Evolutionary conservation across 2,113 vertebrate genomes (phyloP), one percentile per base, ranked within the genome.

Genomic region (Clinocottus analis): DNA sequence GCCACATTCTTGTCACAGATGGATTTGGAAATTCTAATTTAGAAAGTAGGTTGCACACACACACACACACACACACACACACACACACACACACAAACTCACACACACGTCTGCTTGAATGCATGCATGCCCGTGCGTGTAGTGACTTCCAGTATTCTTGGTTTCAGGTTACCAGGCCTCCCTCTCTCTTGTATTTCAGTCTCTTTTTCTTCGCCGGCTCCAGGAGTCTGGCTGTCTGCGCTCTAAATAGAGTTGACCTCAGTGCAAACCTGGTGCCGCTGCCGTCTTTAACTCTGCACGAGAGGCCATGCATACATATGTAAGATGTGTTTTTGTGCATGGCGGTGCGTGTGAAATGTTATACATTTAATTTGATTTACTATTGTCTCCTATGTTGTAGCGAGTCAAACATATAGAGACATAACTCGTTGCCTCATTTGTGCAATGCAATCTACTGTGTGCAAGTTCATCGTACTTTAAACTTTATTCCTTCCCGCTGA

Each of bases 191-290:
- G 83, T 77, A 63, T 86, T 84, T 89, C 81, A 76, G 75, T 84
- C 88, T 64, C 87, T 89, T 82, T 86, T 85, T 51, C 87, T 79
- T 49, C 67, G 77, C 79, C 47, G 78, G 84, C 87, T 93, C 87
- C 90, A 73, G 93, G 90, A 92, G 92, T 93, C 94, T 94, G 91
- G 63, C 85, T 92, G 94, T 93, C 92, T 94, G 87, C 89, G 85
- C 91, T 87, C 75, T 84, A 94, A 94, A 95, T 94, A 95, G 93
- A 90, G 87, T 85, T 94, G 94, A 94, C 93, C 94, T 94, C 91
- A 91, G 80, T 60, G 80, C 86, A 90, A 89, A 91, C 87, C 78
- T 68, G 77, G 43, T 51, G 75, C 90, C 79, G 88, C 92, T 83
- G 53, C 91, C 84, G 82, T 80, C 75, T 91, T 90, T 84, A 90